Conservation (phyloP, 2,888 invertebrate genomes). For the Mesoligia furuncula region DNA sequence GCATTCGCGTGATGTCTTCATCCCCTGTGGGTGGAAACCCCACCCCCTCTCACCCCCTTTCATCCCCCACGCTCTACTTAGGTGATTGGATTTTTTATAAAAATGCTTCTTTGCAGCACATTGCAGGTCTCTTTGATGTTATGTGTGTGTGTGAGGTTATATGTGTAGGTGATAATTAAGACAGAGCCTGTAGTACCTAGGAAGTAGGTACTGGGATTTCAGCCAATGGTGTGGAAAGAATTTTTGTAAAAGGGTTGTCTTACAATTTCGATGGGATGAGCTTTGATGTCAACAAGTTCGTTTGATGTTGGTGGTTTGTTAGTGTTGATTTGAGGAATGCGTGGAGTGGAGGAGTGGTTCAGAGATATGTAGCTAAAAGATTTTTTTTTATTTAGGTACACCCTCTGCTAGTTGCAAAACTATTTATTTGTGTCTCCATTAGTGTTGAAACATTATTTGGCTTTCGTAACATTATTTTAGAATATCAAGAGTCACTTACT, state of each 20-base stretch:
- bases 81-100: conserved; percentile 86
- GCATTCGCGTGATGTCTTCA: conserved; percentile 86
- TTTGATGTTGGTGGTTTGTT: conserved; percentile 28
- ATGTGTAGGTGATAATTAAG: conserved; percentile 51
- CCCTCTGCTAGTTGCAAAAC: too few relatives aligned
- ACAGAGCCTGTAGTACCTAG: conserved; percentile 20
- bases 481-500: neutral
- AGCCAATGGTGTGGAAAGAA: conserved; percentile 49
- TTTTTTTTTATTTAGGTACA: neutral
- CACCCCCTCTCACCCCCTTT: conserved; percentile 56
- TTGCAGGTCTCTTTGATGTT: conserved; percentile 74
- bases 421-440: neutral
- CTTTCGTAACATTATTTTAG: neutral
- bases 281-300: conserved; percentile 42
- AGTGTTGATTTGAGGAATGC: neutral
- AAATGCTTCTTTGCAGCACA: conserved; percentile 64
- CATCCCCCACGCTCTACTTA: conserved; percentile 76
- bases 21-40: conserved; percentile 72
- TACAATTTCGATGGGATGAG: conserved; percentile 13
- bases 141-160: conserved; percentile 13
- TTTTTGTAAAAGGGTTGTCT: conserved; percentile 44
- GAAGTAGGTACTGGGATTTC: conserved; percentile 1
- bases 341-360: neutral
- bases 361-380: too few relatives aligned
- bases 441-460: neutral